Conservation (phyloP, 2,888 invertebrate genomes). For the Microchrysa polita region DNA sequence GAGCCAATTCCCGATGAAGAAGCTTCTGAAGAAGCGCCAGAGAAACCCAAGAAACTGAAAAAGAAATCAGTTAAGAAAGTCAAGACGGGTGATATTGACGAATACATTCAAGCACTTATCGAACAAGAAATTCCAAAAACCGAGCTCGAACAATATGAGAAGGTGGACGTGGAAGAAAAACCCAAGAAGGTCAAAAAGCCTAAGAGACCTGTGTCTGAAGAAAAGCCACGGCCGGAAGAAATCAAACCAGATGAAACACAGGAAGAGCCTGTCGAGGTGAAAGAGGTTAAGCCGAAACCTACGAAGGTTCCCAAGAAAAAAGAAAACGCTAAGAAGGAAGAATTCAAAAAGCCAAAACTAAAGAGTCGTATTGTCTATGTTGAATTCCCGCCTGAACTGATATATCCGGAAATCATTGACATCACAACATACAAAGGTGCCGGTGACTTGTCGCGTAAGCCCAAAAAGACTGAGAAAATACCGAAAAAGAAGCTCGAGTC, state of each 20-base stretch:
- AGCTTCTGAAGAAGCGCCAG: slow-evolving; percentile 56
- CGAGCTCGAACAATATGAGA: slow-evolving; percentile 60
- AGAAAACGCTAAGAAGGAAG: slow-evolving; percentile 67
- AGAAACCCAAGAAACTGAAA: slow-evolving; percentile 50
- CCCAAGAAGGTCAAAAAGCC: slow-evolving; percentile 30
- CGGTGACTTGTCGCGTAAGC: slow-evolving; percentile 76
- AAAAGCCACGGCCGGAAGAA: slow-evolving; percentile 72
- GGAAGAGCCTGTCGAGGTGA: slow-evolving; percentile 69
- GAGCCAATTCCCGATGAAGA: slow-evolving; percentile 54
- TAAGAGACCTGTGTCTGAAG: slow-evolving; percentile 64
- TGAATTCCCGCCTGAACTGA: slow-evolving; percentile 72
- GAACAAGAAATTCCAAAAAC: slow-evolving; percentile 61
- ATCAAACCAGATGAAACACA: slow-evolving; percentile 67
- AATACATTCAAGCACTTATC: slow-evolving; percentile 57
- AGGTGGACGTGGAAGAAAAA: slow-evolving; percentile 38
- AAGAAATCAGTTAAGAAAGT: slow-evolving; percentile 59
- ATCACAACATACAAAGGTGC: slow-evolving; percentile 70
- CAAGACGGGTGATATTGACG: slow-evolving; percentile 57
- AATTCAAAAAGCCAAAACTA: slow-evolving; percentile 70
- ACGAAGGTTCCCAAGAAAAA: slow-evolving; percentile 64
- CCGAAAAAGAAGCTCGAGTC: slow-evolving; percentile 71
- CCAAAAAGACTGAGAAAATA: slow-evolving; percentile 75
- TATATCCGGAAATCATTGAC: slow-evolving; percentile 66
- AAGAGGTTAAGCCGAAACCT: slow-evolving; percentile 72
- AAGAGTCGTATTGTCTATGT: slow-evolving; percentile 74